A percentile compares a stretch with the other conserved stretches of the same genome.
These are phyloP conservation scores for Leptothorax acervorum DNA, from an alignment of 2,888 invertebrate species.

Conservation along the genomic window DNA sequence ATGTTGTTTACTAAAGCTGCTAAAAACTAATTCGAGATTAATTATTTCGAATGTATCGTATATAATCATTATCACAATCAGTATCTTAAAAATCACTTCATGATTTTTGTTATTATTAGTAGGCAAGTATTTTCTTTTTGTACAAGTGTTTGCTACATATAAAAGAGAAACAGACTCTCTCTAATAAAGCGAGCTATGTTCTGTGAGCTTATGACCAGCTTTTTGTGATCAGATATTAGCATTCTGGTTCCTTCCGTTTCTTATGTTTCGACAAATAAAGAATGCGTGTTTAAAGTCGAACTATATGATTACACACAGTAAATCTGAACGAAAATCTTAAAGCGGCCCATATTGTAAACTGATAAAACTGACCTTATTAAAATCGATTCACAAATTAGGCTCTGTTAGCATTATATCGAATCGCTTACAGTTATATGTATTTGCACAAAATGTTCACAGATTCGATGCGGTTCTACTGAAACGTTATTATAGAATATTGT, in stretches of 20 bases:
- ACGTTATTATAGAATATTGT: slow-evolving; percentile 66
- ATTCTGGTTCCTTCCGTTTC: slow-evolving; percentile 53
- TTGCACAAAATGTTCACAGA: slow-evolving; percentile 62
- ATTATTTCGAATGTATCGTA: slow-evolving; percentile 58
- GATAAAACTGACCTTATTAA: background rate
- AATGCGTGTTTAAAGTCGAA: slow-evolving; percentile 38
- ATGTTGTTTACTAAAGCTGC: slow-evolving; percentile 36
- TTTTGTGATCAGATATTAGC: slow-evolving; percentile 6
- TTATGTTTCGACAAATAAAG: slow-evolving; percentile 52
- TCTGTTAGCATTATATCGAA: slow-evolving; percentile 60
- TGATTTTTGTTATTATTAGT: slow-evolving; percentile 9
- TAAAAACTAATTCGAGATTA: slow-evolving; percentile 15
- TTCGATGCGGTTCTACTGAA: slow-evolving; percentile 50
- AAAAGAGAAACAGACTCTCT: slow-evolving; percentile 45
- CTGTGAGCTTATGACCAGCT: background rate
- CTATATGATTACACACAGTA: background rate
- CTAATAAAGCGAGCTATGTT: slow-evolving; percentile 14
- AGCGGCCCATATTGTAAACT: slow-evolving; percentile 5
- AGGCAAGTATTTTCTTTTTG: slow-evolving; percentile 48
- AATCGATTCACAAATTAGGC: slow-evolving; percentile 31
- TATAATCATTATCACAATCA: slow-evolving; percentile 34
- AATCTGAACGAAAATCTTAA: background rate
- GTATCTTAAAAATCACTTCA: slow-evolving; percentile 47
- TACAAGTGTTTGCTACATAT: slow-evolving; percentile 53
- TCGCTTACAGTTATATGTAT: slow-evolving; percentile 57